Evolutionary conservation across 2,888 invertebrate genomes (phyloP).

Genomic region (Tetanocera ferruginea): DNA sequence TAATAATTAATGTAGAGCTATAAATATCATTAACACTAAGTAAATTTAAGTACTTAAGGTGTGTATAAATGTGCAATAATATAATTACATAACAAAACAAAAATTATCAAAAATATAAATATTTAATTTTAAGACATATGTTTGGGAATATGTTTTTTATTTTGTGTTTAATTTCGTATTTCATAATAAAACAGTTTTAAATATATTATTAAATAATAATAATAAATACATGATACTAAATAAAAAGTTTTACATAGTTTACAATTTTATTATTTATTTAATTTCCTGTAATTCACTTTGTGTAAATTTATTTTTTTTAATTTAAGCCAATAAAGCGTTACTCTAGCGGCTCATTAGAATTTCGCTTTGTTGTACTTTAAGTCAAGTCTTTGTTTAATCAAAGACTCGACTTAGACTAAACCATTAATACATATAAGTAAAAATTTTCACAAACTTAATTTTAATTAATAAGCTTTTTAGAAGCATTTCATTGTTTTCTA

Average conservation of each 20-base stretch:
- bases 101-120: neutral
- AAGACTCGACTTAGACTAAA: conserved; percentile 23
- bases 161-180: too few species aligned
- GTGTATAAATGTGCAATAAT: conserved; percentile 51
- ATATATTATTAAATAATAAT: too few species aligned
- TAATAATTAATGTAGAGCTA: neutral
- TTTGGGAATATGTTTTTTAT: too few species aligned
- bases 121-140: neutral
- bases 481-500: neutral
- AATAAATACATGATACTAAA: too few species aligned
- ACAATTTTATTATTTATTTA: conserved; percentile 9
- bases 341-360: conserved; percentile 52
- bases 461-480: neutral
- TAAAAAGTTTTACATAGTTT: neutral
- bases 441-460: conserved; percentile 8
- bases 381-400: neutral
- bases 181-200: too few species aligned
- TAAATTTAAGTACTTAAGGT: conserved; percentile 14
- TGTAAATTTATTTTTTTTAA: neutral
- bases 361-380: conserved; percentile 41
- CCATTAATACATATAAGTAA: conserved; percentile 30
- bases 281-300: neutral
- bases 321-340: conserved; percentile 44
- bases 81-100: conserved; percentile 14
- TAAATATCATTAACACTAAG: too few species aligned